phyloP scores from a whole-genome alignment of 2,113 vertebrate species.

The Brienomyrus longianalis region DNA sequence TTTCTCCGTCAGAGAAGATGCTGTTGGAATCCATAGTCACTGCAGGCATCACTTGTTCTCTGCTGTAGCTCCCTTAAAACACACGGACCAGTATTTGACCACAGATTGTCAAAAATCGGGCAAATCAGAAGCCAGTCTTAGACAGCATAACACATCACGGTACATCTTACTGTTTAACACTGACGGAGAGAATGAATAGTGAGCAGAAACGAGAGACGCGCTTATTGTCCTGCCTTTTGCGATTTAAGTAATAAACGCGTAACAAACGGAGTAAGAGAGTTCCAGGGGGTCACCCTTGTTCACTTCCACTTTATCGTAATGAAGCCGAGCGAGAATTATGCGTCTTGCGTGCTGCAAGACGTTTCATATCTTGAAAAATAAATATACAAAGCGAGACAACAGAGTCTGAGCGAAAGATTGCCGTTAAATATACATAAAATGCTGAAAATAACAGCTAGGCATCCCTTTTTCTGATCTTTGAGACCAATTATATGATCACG shows the following conservation, averaged over 20 bases:
- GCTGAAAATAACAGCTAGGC: not conserved
- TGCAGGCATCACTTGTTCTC: not conserved
- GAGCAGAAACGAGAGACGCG: constrained; percentile 30
- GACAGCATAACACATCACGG: not conserved
- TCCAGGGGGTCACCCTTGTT: constrained; percentile 11
- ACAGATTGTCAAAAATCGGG: not conserved
- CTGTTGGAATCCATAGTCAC: not conserved
- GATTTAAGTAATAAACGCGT: constrained; percentile 49
- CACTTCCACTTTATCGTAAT: constrained; percentile 31
- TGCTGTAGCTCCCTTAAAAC: not conserved
- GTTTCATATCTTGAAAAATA: not conserved
- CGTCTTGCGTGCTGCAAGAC: not conserved
- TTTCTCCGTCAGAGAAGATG: not conserved
- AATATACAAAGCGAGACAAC: not conserved
- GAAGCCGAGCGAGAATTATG: not conserved
- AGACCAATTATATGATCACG: not conserved
- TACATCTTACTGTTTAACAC: not conserved
- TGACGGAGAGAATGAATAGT: not conserved
- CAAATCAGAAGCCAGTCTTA: constrained; percentile 19
- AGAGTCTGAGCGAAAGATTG: not conserved
- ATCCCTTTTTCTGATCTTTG: not conserved
- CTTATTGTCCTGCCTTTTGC: constrained; percentile 63
- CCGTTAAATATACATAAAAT: not conserved
- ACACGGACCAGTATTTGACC: not conserved
- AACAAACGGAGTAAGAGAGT: constrained; percentile 56